Evolutionary conservation across 2,888 invertebrate genomes (phyloP).

Genomic region (Cantharis lateralis): DNA sequence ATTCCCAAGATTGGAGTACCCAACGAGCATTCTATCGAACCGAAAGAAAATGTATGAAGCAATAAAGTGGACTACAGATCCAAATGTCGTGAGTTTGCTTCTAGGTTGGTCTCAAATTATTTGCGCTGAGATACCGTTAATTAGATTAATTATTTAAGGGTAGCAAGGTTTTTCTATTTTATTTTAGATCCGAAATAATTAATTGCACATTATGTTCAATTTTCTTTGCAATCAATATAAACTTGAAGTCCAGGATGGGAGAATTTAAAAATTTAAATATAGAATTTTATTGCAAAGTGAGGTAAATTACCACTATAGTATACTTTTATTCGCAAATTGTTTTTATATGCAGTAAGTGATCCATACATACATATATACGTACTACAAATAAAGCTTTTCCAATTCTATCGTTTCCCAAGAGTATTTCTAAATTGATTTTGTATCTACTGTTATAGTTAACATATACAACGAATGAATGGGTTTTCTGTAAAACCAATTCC

Average conservation of each 20-base stretch:
- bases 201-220: background rate
- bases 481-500: slow-evolving; percentile 1
- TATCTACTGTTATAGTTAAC: slow-evolving; percentile 4
- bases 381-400: background rate
- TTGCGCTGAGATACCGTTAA: background rate
- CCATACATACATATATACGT: background rate
- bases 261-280: background rate
- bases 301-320: background rate
- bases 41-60: too few species aligned
- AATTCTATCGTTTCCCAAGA: slow-evolving; percentile 1
- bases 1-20: background rate
- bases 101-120: background rate
- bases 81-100: background rate
- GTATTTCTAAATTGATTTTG: slow-evolving; percentile 2
- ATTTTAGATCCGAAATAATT: background rate
- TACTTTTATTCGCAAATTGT: background rate
- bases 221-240: background rate
- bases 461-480: slow-evolving; percentile 4
- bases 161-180: background rate
- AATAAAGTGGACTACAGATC: too few species aligned
- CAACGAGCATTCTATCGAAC: too few species aligned
- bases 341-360: background rate
- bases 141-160: background rate
- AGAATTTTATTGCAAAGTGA: background rate
- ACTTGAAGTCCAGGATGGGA: background rate